Evolutionary conservation across 92 coral and sea anemone species (phyloP).

Genomic region (Porites evermanni): DNA sequence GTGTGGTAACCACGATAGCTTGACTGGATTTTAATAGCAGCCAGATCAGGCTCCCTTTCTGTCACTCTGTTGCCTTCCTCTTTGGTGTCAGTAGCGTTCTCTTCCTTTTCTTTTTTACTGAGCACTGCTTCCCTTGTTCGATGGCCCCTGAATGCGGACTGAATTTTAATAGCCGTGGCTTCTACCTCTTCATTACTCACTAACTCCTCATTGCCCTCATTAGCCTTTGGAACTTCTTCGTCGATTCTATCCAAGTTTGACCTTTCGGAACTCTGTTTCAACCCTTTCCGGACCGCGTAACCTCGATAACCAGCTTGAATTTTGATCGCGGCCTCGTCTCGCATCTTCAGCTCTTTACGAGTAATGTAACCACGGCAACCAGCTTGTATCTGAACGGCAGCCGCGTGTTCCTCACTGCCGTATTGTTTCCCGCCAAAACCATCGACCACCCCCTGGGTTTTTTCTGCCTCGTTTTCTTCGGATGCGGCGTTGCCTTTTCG

Average conservation of each 20-base stretch:
- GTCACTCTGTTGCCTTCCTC: neutral
- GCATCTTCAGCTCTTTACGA: constrained; percentile 54
- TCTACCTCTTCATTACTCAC: constrained; percentile 55
- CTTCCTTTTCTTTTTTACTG: neutral
- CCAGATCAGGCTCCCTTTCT: constrained; percentile 22
- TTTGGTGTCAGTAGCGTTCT: neutral
- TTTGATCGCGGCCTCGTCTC: constrained; percentile 64
- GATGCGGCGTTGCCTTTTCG: neutral
- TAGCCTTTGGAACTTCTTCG: neutral
- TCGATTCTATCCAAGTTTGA: constrained; percentile 1
- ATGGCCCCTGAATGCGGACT: constrained; percentile 66
- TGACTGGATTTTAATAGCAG: constrained; percentile 81
- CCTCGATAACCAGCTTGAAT: constrained; percentile 84
- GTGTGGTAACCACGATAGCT: constrained; percentile 80
- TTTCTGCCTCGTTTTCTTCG: neutral
- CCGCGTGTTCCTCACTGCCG: constrained; percentile 61
- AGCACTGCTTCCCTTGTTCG: constrained; percentile 58
- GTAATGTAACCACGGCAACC: constrained; percentile 87
- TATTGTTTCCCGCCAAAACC: constrained; percentile 31
- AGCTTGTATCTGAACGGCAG: constrained; percentile 90
- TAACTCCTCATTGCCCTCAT: neutral
- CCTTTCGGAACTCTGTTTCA: neutral
- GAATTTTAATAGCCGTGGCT: constrained; percentile 72
- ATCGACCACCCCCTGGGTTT: neutral
- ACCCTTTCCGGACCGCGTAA: constrained; percentile 53